A percentile compares a stretch with the other conserved stretches of the same genome.
Evolutionary conservation across 2,113 vertebrate genomes (phyloP).

Genomic region (Picathartes gymnocephalus): DNA sequence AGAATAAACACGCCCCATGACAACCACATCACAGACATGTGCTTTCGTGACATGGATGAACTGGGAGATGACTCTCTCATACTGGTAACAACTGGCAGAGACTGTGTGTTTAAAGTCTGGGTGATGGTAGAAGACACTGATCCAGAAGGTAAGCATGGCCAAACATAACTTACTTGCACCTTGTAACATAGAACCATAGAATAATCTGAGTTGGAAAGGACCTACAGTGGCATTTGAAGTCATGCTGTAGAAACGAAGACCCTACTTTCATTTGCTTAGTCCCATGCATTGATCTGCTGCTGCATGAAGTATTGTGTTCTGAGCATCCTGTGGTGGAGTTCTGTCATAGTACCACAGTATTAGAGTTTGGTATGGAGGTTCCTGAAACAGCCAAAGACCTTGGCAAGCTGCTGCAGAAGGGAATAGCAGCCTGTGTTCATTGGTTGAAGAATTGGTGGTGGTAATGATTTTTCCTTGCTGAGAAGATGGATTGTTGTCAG

Average conservation of each 20-base stretch:
- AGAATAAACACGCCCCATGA: conserved; percentile 86
- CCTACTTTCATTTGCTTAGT: background rate
- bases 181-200: background rate
- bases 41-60: conserved; percentile 74
- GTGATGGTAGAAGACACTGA: conserved; percentile 74
- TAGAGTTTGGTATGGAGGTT: background rate
- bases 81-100: conserved; percentile 84
- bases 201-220: background rate
- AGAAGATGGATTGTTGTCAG: background rate
- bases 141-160: conserved; percentile 64
- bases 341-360: background rate
- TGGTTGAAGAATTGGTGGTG: background rate
- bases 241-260: background rate
- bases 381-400: background rate
- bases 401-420: background rate
- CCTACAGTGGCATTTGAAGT: background rate
- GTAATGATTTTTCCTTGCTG: background rate
- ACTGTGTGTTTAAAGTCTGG: conserved; percentile 94
- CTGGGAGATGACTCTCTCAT: conserved; percentile 67
- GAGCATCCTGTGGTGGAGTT: background rate
- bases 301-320: background rate
- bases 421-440: background rate
- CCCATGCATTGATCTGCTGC: background rate
- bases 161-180: background rate
- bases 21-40: conserved; percentile 80